Conservation (phyloP, 1,140 invertebrate genomes). For the Kradibia gibbosae region DNA sequence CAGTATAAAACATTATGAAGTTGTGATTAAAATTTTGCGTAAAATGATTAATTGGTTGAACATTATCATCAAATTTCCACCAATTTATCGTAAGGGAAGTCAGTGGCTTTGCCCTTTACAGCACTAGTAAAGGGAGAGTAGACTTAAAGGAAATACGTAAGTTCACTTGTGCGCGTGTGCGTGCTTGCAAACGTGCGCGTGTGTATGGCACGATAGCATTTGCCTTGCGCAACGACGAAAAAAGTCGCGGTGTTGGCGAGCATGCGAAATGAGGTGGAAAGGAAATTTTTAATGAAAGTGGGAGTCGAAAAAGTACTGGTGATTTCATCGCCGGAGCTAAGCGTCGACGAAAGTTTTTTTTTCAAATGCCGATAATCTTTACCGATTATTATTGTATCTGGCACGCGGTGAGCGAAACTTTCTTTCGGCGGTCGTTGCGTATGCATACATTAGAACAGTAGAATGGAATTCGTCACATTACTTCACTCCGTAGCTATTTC, state of each 20-base stretch:
- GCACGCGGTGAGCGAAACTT: not conserved
- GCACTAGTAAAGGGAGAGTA: not conserved
- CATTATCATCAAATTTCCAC: too few species aligned
- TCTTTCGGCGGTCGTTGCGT: not conserved
- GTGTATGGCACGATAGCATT: too few species aligned
- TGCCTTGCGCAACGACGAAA: not conserved
- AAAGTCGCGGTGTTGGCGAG: not conserved
- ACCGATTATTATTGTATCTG: not conserved
- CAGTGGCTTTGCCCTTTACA: too few species aligned
- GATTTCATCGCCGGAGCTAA: slow-evolving; percentile 9
- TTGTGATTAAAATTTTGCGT: too few species aligned
- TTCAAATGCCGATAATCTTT: not conserved
- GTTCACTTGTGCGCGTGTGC: not conserved
- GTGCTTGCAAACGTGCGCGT: too few species aligned
- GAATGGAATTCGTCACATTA: not conserved
- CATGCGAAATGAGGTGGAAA: slow-evolving; percentile 20
- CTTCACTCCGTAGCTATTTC: not conserved
- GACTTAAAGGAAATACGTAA: not conserved
- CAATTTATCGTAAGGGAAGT: too few species aligned
- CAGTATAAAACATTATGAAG: too few species aligned
- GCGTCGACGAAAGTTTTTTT: slow-evolving; percentile 15
- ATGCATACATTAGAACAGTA: too few species aligned
- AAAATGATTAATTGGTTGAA: too few species aligned
- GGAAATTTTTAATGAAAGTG: slow-evolving; percentile 15
- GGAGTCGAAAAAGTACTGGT: not conserved